Evolutionary conservation across 92 coral and sea anemone species (phyloP), one percentile per base, ranked within the genome.

Genomic region (Desmophyllum pertusum): DNA sequence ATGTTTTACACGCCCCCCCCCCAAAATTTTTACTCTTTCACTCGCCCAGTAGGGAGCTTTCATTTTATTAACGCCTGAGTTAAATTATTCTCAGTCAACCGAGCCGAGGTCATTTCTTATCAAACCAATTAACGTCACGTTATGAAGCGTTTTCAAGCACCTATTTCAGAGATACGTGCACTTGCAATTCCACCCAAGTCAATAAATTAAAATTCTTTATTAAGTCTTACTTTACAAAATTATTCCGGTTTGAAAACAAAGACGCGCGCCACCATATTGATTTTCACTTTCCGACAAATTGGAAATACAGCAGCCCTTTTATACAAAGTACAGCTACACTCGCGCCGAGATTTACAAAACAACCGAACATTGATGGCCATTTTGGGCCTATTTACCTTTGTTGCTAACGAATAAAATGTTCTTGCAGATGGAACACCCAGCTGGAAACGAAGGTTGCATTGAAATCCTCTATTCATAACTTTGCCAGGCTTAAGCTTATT

Each of bases 41-140:
- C n/a, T n/a, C n/a, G n/a, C n/a, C n/a, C n/a, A n/a, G n/a, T n/a
- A n/a, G n/a, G n/a, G 15, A 15, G 55, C 18, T 21, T 21, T 13
- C 18, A 62, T 27, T n/a, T 62, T n/a, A 5, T 66, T 4, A 21
- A 68, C 76, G 84, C 84, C 42, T 35, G 50, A 70, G 11, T 69
- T 50, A 0, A n/a, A n/a, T n/a, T n/a, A n/a, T n/a, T 66, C 25
- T 13, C 29, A 35, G 23, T 2, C 40, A 17, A 62, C 63, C 33
- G n/a, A n/a, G n/a, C 42, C 21, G 59, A 57, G 72, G 70, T 53
- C 70, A 41, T 25, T 82, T 33, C 53, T 82, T 70, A 69, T 82
- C 77, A 30, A 4, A 82, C 40, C 33, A 39, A 82, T 82, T 75
- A 53, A 59, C 79, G 63, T 29, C 78, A 71, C 61, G 74, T 27